Base-by-base conservation (phyloP, 1,140 invertebrate species). In the Mizuhopecten yessoensis region DNA sequence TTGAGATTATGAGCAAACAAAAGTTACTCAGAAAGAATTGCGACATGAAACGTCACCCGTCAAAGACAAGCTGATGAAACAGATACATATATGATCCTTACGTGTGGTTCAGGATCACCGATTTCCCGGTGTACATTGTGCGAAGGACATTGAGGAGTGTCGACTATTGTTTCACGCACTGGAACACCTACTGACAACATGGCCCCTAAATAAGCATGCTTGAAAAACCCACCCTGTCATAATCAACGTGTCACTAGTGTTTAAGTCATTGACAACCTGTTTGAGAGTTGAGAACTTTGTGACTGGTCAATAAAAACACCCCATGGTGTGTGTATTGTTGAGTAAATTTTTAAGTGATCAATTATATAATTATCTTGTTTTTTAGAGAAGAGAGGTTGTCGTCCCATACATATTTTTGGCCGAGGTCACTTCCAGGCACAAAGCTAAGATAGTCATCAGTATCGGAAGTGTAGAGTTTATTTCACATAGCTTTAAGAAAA, bases 11-110 rank as follows among this genome's bases (percentile, higher is more conserved):
- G n/a, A 75, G 57, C 29, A 7, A 75, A 75, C 57, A 75, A 75
- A 75, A 29, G 57, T 75, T 75, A 75, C 57, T 0, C 11, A 75
- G n/a, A 75, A 75, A 75, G 57, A 75, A 17, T 1, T 75, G 1
- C 29, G 57, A 75, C 57, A n/a, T 75, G 5, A 75, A 75, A 29
- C 5, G 57, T 75, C n/a, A 75, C 57, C n/a, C 57, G 9, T 75
- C 23, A 75, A 75, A 75, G 57, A 75, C 57, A n/a, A 29, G 57
- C 57, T 75, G 57, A 29, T 29, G 57, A 75, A 75, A 75, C 57
- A n/a, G n/a, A 75, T 75, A 75, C 57, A 0, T 29, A 75, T 75
- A n/a, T 75, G 57, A 75, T 75, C 57, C n/a, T n/a, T n/a, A 29
- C 1, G n/a, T 75, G 57, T 75, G 57, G 57, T 75, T 75, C n/a